These are phyloP conservation scores for Troglohyphantes excavatus DNA, from an alignment of 2,888 invertebrate species.

Conservation along the genomic window DNA sequence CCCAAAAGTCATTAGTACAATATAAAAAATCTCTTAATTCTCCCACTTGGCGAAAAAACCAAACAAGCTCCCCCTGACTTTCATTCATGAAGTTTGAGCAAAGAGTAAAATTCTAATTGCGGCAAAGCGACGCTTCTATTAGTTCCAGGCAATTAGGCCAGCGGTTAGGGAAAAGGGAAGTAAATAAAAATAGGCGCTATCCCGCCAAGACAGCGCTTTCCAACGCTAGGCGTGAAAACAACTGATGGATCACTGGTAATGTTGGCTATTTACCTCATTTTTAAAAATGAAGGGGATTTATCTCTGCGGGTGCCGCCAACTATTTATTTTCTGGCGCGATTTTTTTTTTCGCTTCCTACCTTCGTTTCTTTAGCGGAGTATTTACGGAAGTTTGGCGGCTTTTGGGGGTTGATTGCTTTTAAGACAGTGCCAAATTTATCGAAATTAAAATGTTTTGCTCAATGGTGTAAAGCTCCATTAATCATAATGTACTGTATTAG, in stretches of 20 bases:
- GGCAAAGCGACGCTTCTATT: constrained; percentile 56
- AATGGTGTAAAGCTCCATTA: neutral
- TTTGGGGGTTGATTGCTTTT: too few relatives aligned
- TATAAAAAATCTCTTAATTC: neutral
- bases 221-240: constrained; percentile 64
- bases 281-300: constrained; percentile 48
- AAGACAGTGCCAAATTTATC: too few relatives aligned
- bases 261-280: constrained; percentile 54
- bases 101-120: constrained; percentile 54
- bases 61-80: neutral
- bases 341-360: neutral
- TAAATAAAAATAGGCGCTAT: constrained; percentile 6
- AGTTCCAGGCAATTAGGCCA: constrained; percentile 75
- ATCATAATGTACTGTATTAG: too few relatives aligned
- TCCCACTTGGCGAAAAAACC: neutral
- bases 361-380: neutral
- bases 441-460: too few relatives aligned
- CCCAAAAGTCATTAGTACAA: neutral
- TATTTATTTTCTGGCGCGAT: constrained; percentile 21
- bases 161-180: neutral
- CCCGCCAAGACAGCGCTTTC: constrained; percentile 56
- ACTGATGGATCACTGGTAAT: constrained; percentile 61
- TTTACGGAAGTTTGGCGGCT: neutral
- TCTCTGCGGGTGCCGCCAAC: constrained; percentile 30
- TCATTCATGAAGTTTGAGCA: constrained; percentile 23